Evolutionary conservation across 2,113 vertebrate genomes (phyloP).

Genomic region (Ondatra zibethicus): DNA sequence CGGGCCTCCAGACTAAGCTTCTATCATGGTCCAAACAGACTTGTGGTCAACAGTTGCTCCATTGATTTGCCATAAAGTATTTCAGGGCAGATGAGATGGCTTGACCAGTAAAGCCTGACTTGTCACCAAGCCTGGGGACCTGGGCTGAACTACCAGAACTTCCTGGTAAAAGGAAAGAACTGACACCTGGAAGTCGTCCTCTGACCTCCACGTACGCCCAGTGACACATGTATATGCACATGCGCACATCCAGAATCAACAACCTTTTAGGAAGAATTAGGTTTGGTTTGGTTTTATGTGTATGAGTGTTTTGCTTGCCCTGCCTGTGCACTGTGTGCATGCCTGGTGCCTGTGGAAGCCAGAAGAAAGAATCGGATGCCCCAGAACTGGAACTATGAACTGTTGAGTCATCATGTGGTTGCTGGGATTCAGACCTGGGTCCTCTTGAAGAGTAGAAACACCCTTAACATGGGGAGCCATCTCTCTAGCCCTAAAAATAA

Average conservation of each 20-base stretch:
- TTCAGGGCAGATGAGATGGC: not conserved
- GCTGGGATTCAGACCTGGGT: not conserved
- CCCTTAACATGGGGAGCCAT: not conserved
- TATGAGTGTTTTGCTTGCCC: not conserved
- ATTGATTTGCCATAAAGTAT: not conserved
- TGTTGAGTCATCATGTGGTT: not conserved
- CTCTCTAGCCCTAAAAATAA: not conserved
- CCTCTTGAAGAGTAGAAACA: not conserved
- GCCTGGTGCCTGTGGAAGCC: not conserved
- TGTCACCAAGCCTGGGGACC: not conserved
- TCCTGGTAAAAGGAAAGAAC: not conserved
- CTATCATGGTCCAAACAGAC: constrained; percentile 20
- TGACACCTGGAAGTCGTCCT: not conserved
- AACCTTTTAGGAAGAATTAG: not conserved
- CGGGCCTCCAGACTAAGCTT: not conserved
- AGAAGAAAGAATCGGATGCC: not conserved
- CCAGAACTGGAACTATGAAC: not conserved
- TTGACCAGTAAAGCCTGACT: not conserved
- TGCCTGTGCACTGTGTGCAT: not conserved
- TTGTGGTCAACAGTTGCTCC: constrained; percentile 1
- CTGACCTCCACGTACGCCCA: not conserved
- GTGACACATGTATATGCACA: not conserved
- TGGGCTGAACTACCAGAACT: not conserved
- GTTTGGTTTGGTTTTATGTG: not conserved
- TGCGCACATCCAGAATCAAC: not conserved